phyloP scores from a whole-genome alignment of 2,888 invertebrate species.

The Hyposoter didymator region DNA sequence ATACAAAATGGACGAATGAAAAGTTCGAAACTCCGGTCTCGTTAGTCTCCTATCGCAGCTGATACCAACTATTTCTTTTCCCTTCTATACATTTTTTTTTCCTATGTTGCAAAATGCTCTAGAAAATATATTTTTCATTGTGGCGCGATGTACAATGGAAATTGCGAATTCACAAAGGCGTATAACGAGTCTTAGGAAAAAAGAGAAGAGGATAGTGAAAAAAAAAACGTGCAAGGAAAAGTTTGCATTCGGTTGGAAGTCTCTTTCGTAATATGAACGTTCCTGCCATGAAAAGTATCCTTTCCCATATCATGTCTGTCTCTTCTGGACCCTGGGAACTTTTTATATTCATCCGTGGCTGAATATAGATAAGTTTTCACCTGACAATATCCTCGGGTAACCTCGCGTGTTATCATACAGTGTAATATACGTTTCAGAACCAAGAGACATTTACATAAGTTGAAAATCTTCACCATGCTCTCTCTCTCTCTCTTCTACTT shows the following conservation, averaged over 20 bases:
- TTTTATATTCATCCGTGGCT: conserved; percentile 56
- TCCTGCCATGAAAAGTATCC: conserved; percentile 34
- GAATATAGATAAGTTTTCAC: conserved; percentile 62
- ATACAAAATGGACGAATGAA: conserved; percentile 44
- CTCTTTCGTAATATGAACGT: conserved; percentile 22
- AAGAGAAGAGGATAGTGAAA: background rate
- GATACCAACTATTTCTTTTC: conserved; percentile 35
- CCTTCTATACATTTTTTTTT: conserved; percentile 12
- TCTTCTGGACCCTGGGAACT: conserved; percentile 36
- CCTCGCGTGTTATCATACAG: conserved; percentile 40
- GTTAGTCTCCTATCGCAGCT: conserved; percentile 45
- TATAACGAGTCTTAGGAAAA: conserved; percentile 19
- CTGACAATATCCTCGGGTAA: conserved; percentile 54
- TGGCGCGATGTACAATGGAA: conserved; percentile 38
- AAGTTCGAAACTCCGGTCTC: conserved; percentile 49
- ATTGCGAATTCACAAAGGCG: conserved; percentile 45
- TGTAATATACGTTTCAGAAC: conserved; percentile 30
- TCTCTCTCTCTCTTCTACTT: background rate
- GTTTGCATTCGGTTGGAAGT: conserved; percentile 45
- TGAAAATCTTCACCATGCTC: conserved; percentile 25
- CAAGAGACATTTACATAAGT: conserved; percentile 64
- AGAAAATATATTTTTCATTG: conserved; percentile 42
- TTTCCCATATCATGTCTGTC: conserved; percentile 52
- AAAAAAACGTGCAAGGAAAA: conserved; percentile 32
- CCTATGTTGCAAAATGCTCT: conserved; percentile 30